Evolutionary conservation across 2,797 vertebrate species (phyloP).

Genomic region (Toxotes lorentzi): DNA sequence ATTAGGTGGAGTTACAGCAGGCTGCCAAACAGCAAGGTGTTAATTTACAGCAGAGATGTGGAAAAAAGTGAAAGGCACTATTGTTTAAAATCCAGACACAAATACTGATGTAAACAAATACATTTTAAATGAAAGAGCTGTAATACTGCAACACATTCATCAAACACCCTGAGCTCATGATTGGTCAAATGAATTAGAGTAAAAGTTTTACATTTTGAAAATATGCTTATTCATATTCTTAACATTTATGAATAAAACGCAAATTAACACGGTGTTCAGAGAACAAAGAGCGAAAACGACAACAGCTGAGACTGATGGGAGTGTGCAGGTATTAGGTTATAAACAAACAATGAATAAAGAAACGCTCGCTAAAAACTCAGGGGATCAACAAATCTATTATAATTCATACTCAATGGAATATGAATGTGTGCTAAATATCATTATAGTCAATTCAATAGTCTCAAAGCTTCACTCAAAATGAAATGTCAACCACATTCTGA

Average conservation of each 20-base stretch:
- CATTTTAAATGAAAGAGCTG: not conserved
- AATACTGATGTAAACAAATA: not conserved
- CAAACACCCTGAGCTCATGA: not conserved
- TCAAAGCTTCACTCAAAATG: not conserved
- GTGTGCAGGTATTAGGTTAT: no score
- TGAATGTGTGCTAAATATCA: not conserved
- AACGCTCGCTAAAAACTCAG: not conserved
- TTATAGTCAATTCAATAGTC: not conserved
- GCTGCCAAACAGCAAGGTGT: constrained; percentile 28
- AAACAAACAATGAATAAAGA: not conserved
- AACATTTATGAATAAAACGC: no score
- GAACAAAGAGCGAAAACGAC: not conserved
- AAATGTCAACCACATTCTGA: not conserved
- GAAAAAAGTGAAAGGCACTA: not conserved
- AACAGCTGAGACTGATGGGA: not conserved
- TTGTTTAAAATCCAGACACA: not conserved
- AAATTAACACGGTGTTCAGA: no score
- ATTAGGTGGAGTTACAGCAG: constrained; percentile 29
- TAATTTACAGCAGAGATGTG: constrained; percentile 46
- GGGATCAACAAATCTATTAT: not conserved
- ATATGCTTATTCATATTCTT: not conserved
- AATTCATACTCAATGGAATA: no score
- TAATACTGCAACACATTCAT: not conserved
- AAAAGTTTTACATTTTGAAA: not conserved
- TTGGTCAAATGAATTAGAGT: not conserved